phyloP scores from a whole-genome alignment of 1,140 invertebrate genomes.

The Lepidurus couesii region DNA sequence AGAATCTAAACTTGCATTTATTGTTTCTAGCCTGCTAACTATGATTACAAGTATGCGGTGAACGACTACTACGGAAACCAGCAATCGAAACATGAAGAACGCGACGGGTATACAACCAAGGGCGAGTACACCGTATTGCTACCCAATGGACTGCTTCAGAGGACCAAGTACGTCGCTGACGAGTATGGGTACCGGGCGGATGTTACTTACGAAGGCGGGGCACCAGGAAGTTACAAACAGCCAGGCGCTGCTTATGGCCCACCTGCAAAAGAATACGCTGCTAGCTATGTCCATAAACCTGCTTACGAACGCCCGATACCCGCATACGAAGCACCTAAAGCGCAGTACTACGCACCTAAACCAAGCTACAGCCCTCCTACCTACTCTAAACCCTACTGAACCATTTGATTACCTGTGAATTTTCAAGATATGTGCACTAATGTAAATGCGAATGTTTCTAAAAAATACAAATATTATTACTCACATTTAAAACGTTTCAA shows the following conservation, averaged over 20 bases:
- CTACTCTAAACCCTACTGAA: neutral
- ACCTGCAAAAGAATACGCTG: neutral
- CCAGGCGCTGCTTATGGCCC: neutral
- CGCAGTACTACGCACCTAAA: neutral
- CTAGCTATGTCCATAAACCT: neutral
- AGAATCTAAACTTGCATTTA: neutral
- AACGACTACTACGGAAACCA: constrained; percentile 35
- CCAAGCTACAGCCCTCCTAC: neutral
- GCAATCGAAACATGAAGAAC: constrained; percentile 34
- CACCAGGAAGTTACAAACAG: neutral
- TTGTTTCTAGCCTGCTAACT: constrained; percentile 28
- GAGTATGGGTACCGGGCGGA: constrained; percentile 42
- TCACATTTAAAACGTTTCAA: no score
- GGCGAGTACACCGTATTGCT: constrained; percentile 39
- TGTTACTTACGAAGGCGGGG: constrained; percentile 38
- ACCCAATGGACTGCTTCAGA: constrained; percentile 38
- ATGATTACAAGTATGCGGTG: constrained; percentile 34
- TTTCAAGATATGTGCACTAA: no score
- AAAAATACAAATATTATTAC: no score
- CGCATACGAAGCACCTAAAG: neutral
- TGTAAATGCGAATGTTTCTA: no score
- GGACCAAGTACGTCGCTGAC: constrained; percentile 43
- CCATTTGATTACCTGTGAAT: no score
- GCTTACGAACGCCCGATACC: neutral
- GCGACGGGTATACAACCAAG: constrained; percentile 32